phyloP scores from a whole-genome alignment of 2,113 vertebrate genomes.

The Puma concolor region DNA sequence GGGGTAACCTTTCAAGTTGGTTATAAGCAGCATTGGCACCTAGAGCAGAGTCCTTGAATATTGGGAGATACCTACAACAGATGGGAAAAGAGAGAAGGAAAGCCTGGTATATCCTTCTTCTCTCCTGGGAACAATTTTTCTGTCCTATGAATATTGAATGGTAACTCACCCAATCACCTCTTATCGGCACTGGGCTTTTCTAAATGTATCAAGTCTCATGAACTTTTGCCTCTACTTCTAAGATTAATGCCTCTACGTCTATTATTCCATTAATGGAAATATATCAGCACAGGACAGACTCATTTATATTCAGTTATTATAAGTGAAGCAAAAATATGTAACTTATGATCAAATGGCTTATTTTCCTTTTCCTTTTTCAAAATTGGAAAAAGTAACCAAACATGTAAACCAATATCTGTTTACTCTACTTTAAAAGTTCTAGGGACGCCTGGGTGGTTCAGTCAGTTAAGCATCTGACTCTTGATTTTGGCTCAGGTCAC shows the following conservation, averaged over 20 bases:
- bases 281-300: neutral
- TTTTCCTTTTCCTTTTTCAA: slow-evolving; percentile 38
- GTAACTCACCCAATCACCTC: neutral
- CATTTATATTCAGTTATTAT: neutral
- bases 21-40: neutral
- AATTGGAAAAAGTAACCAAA: slow-evolving; percentile 37
- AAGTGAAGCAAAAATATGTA: neutral
- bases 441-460: neutral
- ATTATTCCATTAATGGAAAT: neutral
- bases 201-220: neutral
- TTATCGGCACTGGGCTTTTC: neutral
- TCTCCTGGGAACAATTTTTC: neutral
- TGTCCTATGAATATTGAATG: neutral
- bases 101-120: neutral
- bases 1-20: neutral
- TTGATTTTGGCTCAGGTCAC: too few relatives aligned
- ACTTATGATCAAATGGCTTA: neutral
- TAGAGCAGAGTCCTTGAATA: too few relatives aligned
- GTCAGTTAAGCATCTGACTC: too few relatives aligned
- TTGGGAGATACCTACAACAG: neutral
- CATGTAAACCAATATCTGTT: slow-evolving; percentile 43
- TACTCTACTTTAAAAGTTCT: slow-evolving; percentile 71
- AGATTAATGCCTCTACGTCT: neutral
- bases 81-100: neutral
- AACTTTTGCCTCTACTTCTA: neutral